Evolutionary conservation across 2,113 vertebrate genomes (phyloP), one percentile per base, ranked within the genome.

Genomic region (Potamarius usumacintae): DNA sequence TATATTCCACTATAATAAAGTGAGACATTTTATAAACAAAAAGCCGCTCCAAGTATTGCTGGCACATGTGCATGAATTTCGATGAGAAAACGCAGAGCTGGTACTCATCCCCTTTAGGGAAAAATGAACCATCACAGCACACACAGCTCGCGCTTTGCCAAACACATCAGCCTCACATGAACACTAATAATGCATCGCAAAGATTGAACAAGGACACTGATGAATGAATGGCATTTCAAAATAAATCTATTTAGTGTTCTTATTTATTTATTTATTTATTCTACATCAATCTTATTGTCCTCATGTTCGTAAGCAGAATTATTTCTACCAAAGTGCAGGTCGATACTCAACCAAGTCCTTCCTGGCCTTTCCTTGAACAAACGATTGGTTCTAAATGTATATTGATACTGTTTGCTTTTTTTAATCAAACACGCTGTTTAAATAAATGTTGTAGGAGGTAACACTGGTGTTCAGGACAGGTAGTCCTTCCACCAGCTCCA

Each of bases 121-220:
- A 48, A 88, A 83, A 86, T 65, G 60, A 86, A 87, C 74, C 85
- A 87, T 89, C 80, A 83, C 80, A 84, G 77, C 48, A 52, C 71
- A 81, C 5, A 55, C 74, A 86, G 63, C 27, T 81, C 12, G n/a
- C 34, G 9, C 7, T 30, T 22, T 65, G 48, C 34, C 48, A 67
- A 78, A 76, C 62, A 65, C 27, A 50, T 60, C 57, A 62, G 18
- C 14, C 57, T 62, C 58, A 34, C 79, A 62, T 82, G 79, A 62
- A 53, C 62, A 83, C 48, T 55, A 71, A 71, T 52, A 62, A 62
- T 42, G 34, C 34, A 25, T 60, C 20, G 20, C 14, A 15, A 22
- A 62, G 34, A 82, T 62, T 62, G 57, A 60, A 60, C 55, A 79
- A 22, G 3, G 57, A 48, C 79, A 62, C 0, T 25, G 8, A 57